phyloP scores from a whole-genome alignment of 2,113 vertebrate species.

The Syngnathus scovelli region DNA sequence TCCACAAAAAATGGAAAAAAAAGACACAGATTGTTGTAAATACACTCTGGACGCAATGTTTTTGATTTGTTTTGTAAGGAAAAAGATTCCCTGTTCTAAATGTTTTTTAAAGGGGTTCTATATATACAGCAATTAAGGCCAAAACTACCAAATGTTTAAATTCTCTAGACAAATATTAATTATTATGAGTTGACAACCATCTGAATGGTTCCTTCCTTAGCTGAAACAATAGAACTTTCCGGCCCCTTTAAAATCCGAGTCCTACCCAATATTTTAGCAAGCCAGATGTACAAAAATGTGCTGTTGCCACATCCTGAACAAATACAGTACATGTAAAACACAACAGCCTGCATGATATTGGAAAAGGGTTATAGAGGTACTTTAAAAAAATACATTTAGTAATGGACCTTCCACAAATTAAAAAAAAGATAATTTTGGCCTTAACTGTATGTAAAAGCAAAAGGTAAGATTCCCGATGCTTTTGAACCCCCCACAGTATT shows the following conservation, averaged over 20 bases:
- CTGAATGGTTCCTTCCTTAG: too few relatives aligned
- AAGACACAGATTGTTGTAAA: neutral
- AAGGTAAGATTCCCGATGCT: constrained; percentile 10
- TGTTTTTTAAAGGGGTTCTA: too few relatives aligned
- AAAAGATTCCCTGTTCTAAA: neutral
- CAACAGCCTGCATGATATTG: too few relatives aligned
- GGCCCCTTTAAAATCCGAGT: too few relatives aligned
- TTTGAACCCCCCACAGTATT: constrained; percentile 44
- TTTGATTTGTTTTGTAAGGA: neutral
- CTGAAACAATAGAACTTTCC: too few relatives aligned
- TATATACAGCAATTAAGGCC: too few relatives aligned
- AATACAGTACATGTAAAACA: too few relatives aligned
- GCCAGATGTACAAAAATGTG: too few relatives aligned
- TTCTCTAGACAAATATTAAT: neutral
- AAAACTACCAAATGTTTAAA: neutral
- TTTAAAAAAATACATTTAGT: neutral
- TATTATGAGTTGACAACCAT: too few relatives aligned
- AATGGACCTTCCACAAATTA: neutral
- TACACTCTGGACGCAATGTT: neutral
- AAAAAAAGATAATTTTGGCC: neutral
- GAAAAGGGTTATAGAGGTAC: too few relatives aligned
- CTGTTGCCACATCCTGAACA: too few relatives aligned
- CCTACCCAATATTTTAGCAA: too few relatives aligned
- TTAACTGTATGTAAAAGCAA: constrained; percentile 6
- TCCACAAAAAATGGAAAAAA: constrained; percentile 47